Percentiles rank a stretch among this genome's conserved stretches.
Conservation (phyloP, 2,113 vertebrate genomes). For the Leucopsar rothschildi region DNA sequence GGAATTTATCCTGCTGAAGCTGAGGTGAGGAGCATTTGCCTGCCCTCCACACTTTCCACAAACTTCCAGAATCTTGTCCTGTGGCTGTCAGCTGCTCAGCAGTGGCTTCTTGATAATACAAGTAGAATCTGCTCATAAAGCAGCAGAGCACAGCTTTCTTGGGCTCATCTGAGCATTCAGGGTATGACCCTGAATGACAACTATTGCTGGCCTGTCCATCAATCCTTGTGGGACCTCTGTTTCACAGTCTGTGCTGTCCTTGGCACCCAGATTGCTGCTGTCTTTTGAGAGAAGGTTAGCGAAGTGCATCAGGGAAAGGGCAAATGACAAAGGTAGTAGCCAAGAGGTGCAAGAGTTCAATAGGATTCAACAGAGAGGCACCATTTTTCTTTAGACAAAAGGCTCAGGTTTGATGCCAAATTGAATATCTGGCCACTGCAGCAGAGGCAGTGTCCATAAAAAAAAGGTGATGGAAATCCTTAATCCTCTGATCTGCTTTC, state of each 20-base stretch:
- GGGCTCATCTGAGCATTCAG: not conserved
- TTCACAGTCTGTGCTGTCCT: not conserved
- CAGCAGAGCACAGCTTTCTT: not conserved
- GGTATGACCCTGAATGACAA: not conserved
- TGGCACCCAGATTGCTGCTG: not conserved
- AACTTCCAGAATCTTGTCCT: not conserved
- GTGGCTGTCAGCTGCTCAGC: not conserved
- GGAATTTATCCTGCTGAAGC: not conserved
- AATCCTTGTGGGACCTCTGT: not conserved
- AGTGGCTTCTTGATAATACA: not conserved
- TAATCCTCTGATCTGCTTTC: not conserved
- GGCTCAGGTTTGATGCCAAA: not conserved
- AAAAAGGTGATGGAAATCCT: not conserved
- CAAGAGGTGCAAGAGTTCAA: not conserved
- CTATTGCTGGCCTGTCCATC: not conserved
- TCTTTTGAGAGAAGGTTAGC: not conserved
- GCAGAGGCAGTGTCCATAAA: not conserved
- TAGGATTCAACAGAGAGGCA: not conserved
- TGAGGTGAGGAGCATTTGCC: not conserved
- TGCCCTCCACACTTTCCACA: not conserved
- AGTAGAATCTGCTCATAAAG: not conserved
- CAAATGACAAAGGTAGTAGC: not conserved
- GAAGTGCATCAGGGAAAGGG: not conserved
- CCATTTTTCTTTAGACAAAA: not conserved
- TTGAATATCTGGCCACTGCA: not conserved